Conservation (phyloP, 2,888 invertebrate genomes). For the Aleiodes alternator region DNA sequence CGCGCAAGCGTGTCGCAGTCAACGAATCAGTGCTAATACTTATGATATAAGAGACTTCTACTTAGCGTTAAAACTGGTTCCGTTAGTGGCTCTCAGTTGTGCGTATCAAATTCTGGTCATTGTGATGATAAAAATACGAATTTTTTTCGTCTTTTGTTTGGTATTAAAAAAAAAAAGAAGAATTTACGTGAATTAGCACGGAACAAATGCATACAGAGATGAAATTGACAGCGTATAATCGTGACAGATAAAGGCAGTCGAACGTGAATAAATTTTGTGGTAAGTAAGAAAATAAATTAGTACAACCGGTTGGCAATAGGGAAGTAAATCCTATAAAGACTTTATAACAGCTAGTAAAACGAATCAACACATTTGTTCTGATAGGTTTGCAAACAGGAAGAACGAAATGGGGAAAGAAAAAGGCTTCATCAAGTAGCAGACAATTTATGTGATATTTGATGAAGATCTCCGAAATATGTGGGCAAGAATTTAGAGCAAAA, state of each 20-base stretch:
- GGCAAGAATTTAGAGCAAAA: too few relatives aligned
- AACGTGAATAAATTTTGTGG: slow-evolving; percentile 6
- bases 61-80: slow-evolving; percentile 16
- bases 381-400: slow-evolving; percentile 2
- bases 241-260: background rate
- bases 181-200: background rate
- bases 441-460: background rate
- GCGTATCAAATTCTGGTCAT: slow-evolving; percentile 2
- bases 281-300: slow-evolving; percentile 56
- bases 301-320: slow-evolving; percentile 59
- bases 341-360: slow-evolving; percentile 64
- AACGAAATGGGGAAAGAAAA: slow-evolving; percentile 2
- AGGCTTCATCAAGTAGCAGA: background rate
- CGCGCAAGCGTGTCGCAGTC: slow-evolving; percentile 15
- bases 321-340: slow-evolving; percentile 58
- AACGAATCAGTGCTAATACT: slow-evolving; percentile 5
- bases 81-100: slow-evolving; percentile 1
- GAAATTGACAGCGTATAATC: background rate
- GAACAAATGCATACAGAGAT: slow-evolving; percentile 3
- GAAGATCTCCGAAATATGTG: too few relatives aligned
- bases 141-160: background rate
- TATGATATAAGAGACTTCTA: slow-evolving; percentile 4
- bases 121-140: background rate
- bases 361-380: slow-evolving; percentile 23
- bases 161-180: background rate